These are phyloP conservation scores for Montipora cactus DNA, from an alignment of 64 coral and sea anemone genomes.

Conservation along the genomic window DNA sequence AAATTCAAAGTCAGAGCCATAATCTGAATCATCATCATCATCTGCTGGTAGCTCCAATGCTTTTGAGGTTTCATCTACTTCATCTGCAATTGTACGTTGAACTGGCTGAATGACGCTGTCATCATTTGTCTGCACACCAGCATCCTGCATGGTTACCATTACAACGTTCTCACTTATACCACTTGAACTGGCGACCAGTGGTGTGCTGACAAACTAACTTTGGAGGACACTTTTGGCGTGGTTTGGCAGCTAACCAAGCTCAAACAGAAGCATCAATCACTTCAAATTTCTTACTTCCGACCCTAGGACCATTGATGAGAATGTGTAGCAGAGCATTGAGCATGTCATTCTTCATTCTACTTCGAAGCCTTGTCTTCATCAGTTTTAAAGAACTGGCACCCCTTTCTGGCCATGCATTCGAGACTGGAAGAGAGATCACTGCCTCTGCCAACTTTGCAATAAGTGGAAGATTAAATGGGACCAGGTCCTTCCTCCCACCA, in stretches of 20 bases:
- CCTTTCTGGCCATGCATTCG: constrained; percentile 41
- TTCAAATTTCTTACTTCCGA: constrained; percentile 47
- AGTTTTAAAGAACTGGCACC: constrained; percentile 40
- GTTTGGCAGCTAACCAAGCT: constrained; percentile 22
- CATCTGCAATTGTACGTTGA: neutral
- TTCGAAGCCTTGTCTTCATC: constrained; percentile 34
- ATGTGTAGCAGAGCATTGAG: constrained; percentile 37
- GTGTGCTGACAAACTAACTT: constrained; percentile 27
- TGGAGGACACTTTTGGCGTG: constrained; percentile 14
- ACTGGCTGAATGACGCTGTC: neutral
- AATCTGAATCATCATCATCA: constrained; percentile 21
- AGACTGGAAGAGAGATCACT: neutral
- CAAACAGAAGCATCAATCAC: constrained; percentile 45
- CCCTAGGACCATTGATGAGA: constrained; percentile 25
- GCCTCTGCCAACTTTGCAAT: constrained; percentile 53
- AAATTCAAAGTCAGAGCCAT: constrained; percentile 23
- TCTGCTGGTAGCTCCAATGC: neutral
- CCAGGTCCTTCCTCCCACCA: constrained; percentile 9
- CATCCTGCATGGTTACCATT: too few species aligned
- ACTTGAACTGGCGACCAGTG: neutral
- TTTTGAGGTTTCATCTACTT: neutral
- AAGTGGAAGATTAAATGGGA: constrained; percentile 1
- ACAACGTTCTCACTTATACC: too few species aligned
- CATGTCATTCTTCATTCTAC: constrained; percentile 56
- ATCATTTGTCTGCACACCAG: neutral